These are phyloP conservation scores for Garrulus glandarius DNA, from an alignment of 2,797 vertebrate species.

Conservation along the genomic window DNA sequence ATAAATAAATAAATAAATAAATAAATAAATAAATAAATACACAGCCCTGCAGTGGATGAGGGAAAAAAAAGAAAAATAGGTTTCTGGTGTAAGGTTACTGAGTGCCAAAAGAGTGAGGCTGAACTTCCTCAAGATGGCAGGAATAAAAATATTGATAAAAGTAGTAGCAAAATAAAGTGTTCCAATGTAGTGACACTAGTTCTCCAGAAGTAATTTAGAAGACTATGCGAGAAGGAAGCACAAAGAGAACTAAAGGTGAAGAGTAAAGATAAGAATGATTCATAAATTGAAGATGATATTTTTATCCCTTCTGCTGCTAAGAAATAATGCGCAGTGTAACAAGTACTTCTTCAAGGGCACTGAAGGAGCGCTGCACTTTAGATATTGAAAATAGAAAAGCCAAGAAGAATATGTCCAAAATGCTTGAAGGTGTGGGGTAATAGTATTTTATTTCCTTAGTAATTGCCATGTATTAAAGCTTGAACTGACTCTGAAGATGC, in stretches of 20 bases:
- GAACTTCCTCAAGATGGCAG: background rate
- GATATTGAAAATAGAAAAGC: conserved; percentile 54
- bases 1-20: background rate
- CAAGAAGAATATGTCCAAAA: conserved; percentile 56
- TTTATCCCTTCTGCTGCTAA: conserved; percentile 41
- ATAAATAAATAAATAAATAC: background rate
- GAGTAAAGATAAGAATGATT: conserved; percentile 72
- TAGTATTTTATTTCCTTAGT: conserved; percentile 67
- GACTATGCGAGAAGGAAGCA: conserved; percentile 36
- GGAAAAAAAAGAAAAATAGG: background rate
- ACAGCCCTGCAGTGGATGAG: background rate
- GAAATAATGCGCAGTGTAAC: conserved; percentile 64
- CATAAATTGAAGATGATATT: conserved; percentile 67
- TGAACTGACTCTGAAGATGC: conserved; percentile 59
- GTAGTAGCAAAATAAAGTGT: conserved; percentile 19
- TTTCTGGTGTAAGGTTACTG: background rate
- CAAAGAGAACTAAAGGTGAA: conserved; percentile 71
- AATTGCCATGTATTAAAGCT: conserved; percentile 50
- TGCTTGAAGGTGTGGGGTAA: conserved; percentile 36
- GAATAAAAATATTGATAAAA: background rate
- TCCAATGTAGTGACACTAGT: conserved; percentile 15
- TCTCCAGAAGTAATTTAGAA: conserved; percentile 67
- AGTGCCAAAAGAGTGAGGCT: background rate
- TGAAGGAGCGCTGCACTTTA: conserved; percentile 8
- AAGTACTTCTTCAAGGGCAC: conserved; percentile 69